Conservation (phyloP, 2,113 vertebrate genomes). For the Platichthys stellatus region DNA sequence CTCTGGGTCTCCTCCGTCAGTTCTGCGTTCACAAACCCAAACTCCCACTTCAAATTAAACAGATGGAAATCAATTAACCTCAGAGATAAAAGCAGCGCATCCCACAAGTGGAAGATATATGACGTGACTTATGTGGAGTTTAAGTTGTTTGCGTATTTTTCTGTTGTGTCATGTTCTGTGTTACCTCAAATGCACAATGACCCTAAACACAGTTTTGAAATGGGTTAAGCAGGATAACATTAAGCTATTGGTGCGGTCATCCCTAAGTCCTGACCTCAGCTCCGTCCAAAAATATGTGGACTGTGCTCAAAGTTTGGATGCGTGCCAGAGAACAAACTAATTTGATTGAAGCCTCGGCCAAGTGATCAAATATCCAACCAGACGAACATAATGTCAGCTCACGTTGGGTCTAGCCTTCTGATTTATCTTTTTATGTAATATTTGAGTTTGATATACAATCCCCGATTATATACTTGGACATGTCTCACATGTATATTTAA, state of each 20-base stretch:
- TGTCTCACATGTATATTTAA: too few relatives aligned
- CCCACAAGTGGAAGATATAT: neutral
- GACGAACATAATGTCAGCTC: too few relatives aligned
- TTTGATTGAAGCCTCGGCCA: too few relatives aligned
- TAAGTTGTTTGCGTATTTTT: too few relatives aligned
- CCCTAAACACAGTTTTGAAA: neutral
- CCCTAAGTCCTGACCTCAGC: neutral
- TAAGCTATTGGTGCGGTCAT: neutral
- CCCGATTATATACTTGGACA: too few relatives aligned
- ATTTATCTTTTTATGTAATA: too few relatives aligned
- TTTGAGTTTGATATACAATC: too few relatives aligned
- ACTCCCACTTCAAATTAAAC: slow-evolving; percentile 36
- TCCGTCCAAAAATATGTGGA: too few relatives aligned
- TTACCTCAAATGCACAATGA: neutral
- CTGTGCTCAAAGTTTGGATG: neutral
- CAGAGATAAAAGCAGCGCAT: neutral
- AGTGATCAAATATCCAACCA: too few relatives aligned
- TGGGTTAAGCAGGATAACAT: neutral
- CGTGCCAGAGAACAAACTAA: neutral
- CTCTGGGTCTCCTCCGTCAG: slow-evolving; percentile 26
- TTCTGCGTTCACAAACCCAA: slow-evolving; percentile 25
- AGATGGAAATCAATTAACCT: slow-evolving; percentile 55
- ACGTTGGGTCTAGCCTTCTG: too few relatives aligned
- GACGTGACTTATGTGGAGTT: neutral
- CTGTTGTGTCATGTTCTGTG: neutral